These are phyloP conservation scores for Astur gentilis DNA, from an alignment of 2,113 vertebrate species.

Conservation along the genomic window DNA sequence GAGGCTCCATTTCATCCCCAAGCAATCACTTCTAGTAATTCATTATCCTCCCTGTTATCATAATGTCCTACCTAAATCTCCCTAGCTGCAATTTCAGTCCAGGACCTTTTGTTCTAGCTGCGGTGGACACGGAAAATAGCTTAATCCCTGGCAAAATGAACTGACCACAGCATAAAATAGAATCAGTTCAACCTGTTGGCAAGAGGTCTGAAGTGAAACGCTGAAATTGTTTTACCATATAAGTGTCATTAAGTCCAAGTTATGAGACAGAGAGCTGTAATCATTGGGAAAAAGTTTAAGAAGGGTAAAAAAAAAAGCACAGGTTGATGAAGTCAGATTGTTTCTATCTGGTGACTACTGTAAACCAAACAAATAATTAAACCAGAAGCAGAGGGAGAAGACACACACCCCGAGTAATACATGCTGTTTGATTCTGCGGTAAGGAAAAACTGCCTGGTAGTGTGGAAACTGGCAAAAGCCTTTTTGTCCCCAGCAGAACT, in stretches of 20 bases:
- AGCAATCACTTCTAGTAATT: background rate
- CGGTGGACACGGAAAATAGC: background rate
- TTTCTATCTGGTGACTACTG: background rate
- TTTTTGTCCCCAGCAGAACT: background rate
- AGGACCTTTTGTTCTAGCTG: background rate
- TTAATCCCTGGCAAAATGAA: background rate
- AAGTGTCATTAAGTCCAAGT: background rate
- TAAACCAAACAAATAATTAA: background rate
- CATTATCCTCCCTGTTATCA: background rate
- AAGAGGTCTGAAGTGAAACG: background rate
- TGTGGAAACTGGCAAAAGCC: background rate
- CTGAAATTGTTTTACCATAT: background rate
- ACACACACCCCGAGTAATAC: too few species aligned
- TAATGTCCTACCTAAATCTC: background rate
- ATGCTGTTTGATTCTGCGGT: background rate
- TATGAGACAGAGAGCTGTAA: background rate
- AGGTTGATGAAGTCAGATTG: background rate
- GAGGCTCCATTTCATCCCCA: background rate
- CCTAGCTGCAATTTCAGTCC: background rate
- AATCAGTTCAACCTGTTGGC: background rate
- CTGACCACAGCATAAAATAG: background rate
- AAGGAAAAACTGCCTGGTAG: background rate
- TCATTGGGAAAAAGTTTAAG: background rate
- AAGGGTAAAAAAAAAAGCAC: background rate
- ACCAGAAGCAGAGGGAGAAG: background rate